Percentiles rank a stretch among this genome's conserved stretches.
Conservation (phyloP, 2,113 vertebrate species). For the Mesoclemmys tuberculata region DNA sequence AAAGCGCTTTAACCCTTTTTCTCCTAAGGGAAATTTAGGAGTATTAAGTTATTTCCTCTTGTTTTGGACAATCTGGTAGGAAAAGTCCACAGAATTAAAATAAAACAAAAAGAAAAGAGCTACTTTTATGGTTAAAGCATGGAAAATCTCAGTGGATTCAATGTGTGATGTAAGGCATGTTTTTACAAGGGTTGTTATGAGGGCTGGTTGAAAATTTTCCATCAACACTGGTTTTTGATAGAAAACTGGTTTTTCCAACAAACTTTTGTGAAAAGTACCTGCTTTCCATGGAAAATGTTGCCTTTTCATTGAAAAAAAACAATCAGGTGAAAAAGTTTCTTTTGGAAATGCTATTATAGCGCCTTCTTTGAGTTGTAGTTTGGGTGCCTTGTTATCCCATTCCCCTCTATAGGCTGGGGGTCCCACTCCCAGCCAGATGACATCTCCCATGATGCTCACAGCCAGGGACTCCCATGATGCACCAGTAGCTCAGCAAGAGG, state of each 20-base stretch:
- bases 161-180: not conserved
- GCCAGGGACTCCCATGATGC: not conserved
- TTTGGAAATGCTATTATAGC: not conserved
- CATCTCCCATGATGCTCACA: not conserved
- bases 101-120: not conserved
- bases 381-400: not conserved
- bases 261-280: not conserved
- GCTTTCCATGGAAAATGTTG: not conserved
- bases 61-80: not conserved
- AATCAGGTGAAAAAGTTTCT: not conserved
- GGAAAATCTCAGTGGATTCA: not conserved
- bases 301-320: not conserved
- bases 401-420: not conserved
- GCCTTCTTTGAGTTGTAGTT: not conserved
- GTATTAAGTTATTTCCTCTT: conserved; percentile 19
- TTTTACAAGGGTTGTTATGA: not conserved
- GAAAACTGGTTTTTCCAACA: not conserved
- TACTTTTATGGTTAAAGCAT: not conserved
- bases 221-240: not conserved
- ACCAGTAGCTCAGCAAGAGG: not conserved
- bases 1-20: conserved; percentile 41
- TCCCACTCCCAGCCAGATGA: not conserved
- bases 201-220: not conserved
- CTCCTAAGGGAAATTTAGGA: not conserved
- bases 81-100: conserved; percentile 36